A percentile compares a stretch with the other conserved stretches of the same genome.
phyloP scores from a whole-genome alignment of 2,113 vertebrate species.

The Platanista minor region DNA sequence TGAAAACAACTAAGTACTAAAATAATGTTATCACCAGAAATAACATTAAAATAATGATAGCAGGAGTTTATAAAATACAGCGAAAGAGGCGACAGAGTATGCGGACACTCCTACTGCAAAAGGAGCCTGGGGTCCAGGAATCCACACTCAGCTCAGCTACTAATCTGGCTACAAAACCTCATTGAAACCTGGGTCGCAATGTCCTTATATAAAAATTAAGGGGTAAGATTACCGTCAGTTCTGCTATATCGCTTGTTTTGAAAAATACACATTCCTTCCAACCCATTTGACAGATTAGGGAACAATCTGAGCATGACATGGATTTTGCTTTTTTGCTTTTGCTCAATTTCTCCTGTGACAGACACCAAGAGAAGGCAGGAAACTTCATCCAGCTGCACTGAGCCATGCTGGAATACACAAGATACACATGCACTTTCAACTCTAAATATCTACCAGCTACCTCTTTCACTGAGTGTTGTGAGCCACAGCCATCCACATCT shows the following conservation, averaged over 20 bases:
- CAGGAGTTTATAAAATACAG: background rate
- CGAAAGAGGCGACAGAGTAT: background rate
- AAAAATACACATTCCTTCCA: background rate
- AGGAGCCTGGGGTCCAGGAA: background rate
- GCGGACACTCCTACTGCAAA: background rate
- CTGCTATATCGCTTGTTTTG: background rate
- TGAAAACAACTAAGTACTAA: background rate
- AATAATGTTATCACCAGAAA: slow-evolving; percentile 6
- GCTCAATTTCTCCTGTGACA: background rate
- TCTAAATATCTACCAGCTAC: background rate
- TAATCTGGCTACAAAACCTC: background rate
- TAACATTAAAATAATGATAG: background rate
- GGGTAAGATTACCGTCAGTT: background rate
- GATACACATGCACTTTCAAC: rapidly evolving
- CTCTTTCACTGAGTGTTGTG: background rate
- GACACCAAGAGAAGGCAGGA: background rate
- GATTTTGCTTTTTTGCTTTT: background rate
- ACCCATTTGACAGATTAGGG: background rate
- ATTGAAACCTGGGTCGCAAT: background rate
- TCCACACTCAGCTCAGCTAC: background rate
- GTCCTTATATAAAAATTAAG: background rate
- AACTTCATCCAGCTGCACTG: background rate
- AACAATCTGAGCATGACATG: background rate
- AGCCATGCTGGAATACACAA: background rate
- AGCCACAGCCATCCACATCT: background rate